Percentiles rank a stretch among this genome's conserved stretches.
These are phyloP conservation scores for Tetranychus urticae DNA, from an alignment of 1,140 invertebrate species.

Conservation along the genomic window DNA sequence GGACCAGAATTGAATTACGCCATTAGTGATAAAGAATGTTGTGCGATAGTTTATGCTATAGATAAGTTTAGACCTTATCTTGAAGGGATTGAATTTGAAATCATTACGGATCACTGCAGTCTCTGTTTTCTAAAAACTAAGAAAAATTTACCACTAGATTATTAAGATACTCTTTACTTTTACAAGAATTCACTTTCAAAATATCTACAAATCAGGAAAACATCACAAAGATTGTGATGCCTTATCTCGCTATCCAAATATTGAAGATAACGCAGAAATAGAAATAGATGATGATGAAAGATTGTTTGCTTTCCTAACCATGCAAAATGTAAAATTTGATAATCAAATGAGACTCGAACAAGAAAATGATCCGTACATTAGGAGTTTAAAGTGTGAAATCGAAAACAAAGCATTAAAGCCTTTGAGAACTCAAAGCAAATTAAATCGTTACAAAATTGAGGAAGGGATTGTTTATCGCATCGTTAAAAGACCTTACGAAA, in stretches of 20 bases:
- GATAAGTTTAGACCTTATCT: background rate
- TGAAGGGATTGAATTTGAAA: background rate
- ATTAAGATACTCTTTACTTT: conserved; percentile 1
- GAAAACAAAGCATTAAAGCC: too few relatives aligned
- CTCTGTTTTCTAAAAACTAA: background rate
- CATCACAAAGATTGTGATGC: conserved; percentile 4
- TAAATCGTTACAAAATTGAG: background rate
- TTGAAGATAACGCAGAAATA: too few relatives aligned
- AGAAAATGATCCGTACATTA: too few relatives aligned
- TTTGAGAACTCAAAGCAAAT: background rate
- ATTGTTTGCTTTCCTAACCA: too few relatives aligned
- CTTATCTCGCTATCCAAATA: background rate
- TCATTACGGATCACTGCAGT: background rate
- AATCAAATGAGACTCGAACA: too few relatives aligned
- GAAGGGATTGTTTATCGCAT: background rate
- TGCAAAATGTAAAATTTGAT: too few relatives aligned
- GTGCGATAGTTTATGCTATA: background rate
- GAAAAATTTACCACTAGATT: background rate
- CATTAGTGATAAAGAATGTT: background rate
- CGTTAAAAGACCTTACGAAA: background rate
- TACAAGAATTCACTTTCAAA: conserved; percentile 4
- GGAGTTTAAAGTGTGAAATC: too few relatives aligned
- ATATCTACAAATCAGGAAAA: conserved; percentile 6
- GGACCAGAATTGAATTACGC: background rate
- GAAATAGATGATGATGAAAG: too few relatives aligned